Conservation (phyloP, 2,888 invertebrate species). For the Pecten maximus region DNA sequence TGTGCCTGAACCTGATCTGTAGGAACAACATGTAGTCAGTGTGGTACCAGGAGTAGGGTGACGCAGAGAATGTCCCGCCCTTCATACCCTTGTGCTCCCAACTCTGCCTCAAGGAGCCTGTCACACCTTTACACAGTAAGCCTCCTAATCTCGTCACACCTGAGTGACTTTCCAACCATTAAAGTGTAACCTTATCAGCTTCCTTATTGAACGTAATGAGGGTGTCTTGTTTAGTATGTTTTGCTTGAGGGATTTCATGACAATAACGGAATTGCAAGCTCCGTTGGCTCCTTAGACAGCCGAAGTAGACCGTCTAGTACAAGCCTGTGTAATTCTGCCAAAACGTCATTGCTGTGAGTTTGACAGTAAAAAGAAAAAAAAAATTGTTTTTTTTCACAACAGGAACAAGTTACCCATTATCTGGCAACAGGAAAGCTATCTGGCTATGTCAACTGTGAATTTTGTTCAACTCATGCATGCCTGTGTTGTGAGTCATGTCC, state of each 20-base stretch:
- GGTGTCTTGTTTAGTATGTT: constrained; percentile 27
- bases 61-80: constrained; percentile 5
- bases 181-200: constrained; percentile 23
- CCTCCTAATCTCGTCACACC: constrained; percentile 1
- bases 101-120: neutral
- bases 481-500: neutral
- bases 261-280: constrained; percentile 17
- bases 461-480: neutral
- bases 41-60: neutral
- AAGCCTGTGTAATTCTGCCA: neutral
- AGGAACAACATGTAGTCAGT: neutral
- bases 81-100: neutral
- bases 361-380: neutral
- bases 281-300: neutral
- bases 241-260: neutral
- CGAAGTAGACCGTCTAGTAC: neutral
- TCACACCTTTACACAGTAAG: constrained; percentile 25
- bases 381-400: neutral
- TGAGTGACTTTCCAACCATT: constrained; percentile 4
- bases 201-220: neutral
- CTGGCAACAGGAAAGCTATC: neutral
- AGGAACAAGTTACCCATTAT: constrained; percentile 23
- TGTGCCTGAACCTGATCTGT: neutral
- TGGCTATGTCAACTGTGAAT: neutral
- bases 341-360: neutral